These are phyloP conservation scores for Okamejei kenojei DNA, from an alignment of 2,797 vertebrate genomes.

Conservation along the genomic window DNA sequence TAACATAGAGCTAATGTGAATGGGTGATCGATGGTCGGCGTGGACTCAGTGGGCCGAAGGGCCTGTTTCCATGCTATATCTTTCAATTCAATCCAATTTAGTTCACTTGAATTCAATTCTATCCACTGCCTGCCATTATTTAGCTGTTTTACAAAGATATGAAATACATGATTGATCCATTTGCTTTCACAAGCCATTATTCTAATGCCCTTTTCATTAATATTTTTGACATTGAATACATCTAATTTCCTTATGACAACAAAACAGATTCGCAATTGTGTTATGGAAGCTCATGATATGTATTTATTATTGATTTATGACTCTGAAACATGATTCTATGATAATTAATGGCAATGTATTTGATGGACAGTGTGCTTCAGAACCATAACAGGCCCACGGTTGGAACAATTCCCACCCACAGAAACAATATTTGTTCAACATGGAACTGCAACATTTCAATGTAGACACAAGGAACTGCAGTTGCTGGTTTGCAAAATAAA, in stretches of 20 bases:
- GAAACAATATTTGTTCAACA: background rate
- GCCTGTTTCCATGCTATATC: too few species aligned
- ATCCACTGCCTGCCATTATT: background rate
- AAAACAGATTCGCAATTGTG: background rate
- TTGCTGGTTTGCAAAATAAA: too few species aligned
- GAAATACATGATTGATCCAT: background rate
- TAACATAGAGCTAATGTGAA: too few species aligned
- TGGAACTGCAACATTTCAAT: background rate
- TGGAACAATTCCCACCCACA: background rate
- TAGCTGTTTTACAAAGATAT: background rate
- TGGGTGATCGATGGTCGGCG: too few species aligned
- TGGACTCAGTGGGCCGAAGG: too few species aligned
- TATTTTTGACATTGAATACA: background rate
- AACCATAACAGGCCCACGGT: background rate
- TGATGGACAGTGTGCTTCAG: background rate
- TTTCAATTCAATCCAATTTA: too few species aligned
- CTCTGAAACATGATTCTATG: background rate
- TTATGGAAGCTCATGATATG: background rate
- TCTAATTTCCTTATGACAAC: background rate
- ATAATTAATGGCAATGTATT: background rate
- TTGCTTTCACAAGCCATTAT: background rate
- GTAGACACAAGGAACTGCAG: too few species aligned
- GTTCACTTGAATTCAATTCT: too few species aligned
- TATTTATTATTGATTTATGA: background rate
- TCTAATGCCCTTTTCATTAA: background rate